These are phyloP conservation scores for Phaetusa simplex DNA, from an alignment of 2,113 vertebrate genomes.

Conservation along the genomic window DNA sequence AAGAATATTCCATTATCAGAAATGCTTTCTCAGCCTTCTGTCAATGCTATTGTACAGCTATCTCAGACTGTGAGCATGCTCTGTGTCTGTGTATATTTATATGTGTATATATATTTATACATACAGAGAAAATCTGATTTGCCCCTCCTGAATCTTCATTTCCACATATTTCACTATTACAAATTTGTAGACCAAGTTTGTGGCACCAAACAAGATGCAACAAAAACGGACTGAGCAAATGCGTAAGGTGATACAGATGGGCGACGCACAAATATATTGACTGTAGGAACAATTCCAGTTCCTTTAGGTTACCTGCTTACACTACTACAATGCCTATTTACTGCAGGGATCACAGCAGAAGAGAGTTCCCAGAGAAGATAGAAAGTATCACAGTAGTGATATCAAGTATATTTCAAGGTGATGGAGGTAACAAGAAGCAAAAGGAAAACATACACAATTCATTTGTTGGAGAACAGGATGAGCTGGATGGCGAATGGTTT, in stretches of 20 bases:
- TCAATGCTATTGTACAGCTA: background rate
- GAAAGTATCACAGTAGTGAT: background rate
- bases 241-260: background rate
- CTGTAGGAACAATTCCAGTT: background rate
- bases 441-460: accelerated
- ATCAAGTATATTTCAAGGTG: background rate
- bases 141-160: background rate
- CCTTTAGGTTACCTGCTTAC: background rate
- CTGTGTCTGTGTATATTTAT: background rate
- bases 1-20: background rate
- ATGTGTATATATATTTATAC: background rate
- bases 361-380: background rate
- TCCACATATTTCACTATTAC: background rate
- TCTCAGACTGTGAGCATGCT: background rate
- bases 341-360: background rate
- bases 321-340: background rate
- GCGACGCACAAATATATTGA: accelerated
- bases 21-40: background rate
- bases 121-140: background rate
- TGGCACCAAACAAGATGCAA: background rate
- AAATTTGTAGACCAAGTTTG: background rate
- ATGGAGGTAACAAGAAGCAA: background rate
- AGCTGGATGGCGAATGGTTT: background rate
- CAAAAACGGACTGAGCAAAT: background rate
- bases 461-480: background rate